A percentile compares a stretch with the other conserved stretches of the same genome.
Conservation (phyloP, 1,140 invertebrate genomes). For the Micrasema minimum region DNA sequence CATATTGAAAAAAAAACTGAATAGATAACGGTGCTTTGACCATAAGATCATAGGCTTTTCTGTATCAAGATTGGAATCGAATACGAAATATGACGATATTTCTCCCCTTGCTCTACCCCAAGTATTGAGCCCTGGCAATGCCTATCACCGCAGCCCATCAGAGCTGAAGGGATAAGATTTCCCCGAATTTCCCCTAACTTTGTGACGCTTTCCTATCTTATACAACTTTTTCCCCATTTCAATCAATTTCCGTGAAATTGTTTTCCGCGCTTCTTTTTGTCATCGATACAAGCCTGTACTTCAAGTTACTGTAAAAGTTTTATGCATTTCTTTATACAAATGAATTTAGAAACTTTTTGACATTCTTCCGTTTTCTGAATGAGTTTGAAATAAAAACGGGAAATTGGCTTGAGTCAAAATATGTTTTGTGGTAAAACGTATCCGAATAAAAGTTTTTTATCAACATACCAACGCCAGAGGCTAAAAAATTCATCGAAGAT, state of each 20-base stretch:
- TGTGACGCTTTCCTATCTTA: constrained; percentile 29
- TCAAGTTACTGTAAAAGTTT: constrained; percentile 44
- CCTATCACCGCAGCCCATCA: constrained; percentile 38
- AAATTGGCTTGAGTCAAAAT: not conserved
- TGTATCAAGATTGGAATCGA: not conserved
- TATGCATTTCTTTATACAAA: constrained; percentile 21
- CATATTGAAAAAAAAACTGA: not conserved
- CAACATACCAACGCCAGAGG: too few species aligned
- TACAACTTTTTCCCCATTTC: constrained; percentile 43
- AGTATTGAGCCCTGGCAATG: not conserved
- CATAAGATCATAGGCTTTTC: not conserved
- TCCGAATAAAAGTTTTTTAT: not conserved
- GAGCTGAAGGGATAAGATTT: constrained; percentile 36
- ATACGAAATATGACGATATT: not conserved
- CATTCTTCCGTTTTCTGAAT: not conserved
- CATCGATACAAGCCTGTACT: constrained; percentile 44
- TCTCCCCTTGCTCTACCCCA: not conserved
- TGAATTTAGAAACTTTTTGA: too few species aligned
- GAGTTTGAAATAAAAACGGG: not conserved
- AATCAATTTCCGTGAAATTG: constrained; percentile 44
- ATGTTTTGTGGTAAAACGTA: not conserved
- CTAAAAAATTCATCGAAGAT: too few species aligned
- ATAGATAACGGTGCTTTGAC: not conserved
- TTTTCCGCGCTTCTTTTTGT: constrained; percentile 45
- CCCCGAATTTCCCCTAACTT: constrained; percentile 30